Evolutionary conservation across 2,888 invertebrate species (phyloP).

Genomic region (Tillus elongatus): DNA sequence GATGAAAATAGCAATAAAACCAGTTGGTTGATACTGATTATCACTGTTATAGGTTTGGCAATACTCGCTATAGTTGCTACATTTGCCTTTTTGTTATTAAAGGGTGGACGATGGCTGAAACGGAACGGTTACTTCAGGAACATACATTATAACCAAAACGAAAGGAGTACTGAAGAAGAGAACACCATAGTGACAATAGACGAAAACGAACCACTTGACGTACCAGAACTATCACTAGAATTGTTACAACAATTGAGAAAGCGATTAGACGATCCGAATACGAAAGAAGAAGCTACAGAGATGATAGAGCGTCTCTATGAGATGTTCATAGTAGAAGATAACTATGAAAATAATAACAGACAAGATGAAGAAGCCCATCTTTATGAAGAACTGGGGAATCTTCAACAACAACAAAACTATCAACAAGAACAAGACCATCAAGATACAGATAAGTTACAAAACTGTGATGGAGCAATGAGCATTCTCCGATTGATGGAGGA

Average conservation of each 20-base stretch:
- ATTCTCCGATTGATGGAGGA: slow-evolving; percentile 55
- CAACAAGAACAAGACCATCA: slow-evolving; percentile 14
- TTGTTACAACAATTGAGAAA: slow-evolving; percentile 58
- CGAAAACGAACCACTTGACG: slow-evolving; percentile 45
- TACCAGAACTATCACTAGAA: slow-evolving; percentile 66
- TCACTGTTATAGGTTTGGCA: slow-evolving; percentile 44
- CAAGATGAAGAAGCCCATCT: slow-evolving; percentile 40
- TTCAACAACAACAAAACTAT: slow-evolving; percentile 38
- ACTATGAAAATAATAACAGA: slow-evolving; percentile 48
- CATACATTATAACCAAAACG: slow-evolving; percentile 46
- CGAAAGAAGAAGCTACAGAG: slow-evolving; percentile 64
- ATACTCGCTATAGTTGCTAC: slow-evolving; percentile 47
- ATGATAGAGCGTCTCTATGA: slow-evolving; percentile 70
- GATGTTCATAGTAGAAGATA: slow-evolving; percentile 62
- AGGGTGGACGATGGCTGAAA: slow-evolving; percentile 50
- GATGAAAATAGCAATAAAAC: slow-evolving; percentile 25
- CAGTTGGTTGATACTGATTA: slow-evolving; percentile 32
- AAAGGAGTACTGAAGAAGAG: slow-evolving; percentile 47
- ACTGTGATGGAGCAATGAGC: slow-evolving; percentile 43
- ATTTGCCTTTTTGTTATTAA: slow-evolving; percentile 47
- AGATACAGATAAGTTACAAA: slow-evolving; percentile 21
- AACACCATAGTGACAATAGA: slow-evolving; percentile 34
- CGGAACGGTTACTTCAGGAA: slow-evolving; percentile 49
- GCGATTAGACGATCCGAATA: slow-evolving; percentile 61
- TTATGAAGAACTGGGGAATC: slow-evolving; percentile 49